A percentile compares a stretch with the other conserved stretches of the same genome.
These are phyloP conservation scores for Tillus elongatus DNA, from an alignment of 2,888 invertebrate genomes.

Conservation along the genomic window DNA sequence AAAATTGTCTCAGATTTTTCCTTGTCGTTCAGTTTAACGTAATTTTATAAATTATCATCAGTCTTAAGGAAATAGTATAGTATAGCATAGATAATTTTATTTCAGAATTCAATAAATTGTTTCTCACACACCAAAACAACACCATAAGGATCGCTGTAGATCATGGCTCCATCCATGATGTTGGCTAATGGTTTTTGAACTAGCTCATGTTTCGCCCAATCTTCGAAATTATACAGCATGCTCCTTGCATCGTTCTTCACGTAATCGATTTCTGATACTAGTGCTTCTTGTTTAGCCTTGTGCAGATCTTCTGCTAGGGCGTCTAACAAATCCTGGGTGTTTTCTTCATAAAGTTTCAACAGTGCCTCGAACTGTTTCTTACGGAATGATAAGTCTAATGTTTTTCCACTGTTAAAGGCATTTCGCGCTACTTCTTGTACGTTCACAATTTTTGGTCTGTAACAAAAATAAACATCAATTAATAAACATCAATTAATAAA, in stretches of 20 bases:
- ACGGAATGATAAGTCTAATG: conserved; percentile 73
- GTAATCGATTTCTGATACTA: conserved; percentile 68
- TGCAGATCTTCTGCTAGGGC: conserved; percentile 72
- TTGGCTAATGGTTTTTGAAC: conserved; percentile 61
- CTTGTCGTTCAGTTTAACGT: too few relatives aligned
- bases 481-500: too few relatives aligned
- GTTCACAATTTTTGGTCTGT: too few relatives aligned
- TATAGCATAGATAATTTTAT: too few relatives aligned
- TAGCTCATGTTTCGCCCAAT: conserved; percentile 70
- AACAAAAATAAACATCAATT: too few relatives aligned
- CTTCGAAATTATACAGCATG: conserved; percentile 59
- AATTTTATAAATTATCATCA: too few relatives aligned
- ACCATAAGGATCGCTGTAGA: conserved; percentile 83
- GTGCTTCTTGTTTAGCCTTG: conserved; percentile 69
- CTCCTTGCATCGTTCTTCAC: conserved; percentile 66
- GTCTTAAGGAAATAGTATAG: too few relatives aligned
- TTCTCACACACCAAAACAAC: too few relatives aligned
- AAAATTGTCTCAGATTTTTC: too few relatives aligned
- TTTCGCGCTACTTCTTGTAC: conserved; percentile 57
- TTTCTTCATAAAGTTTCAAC: conserved; percentile 69
- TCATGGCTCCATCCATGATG: conserved; percentile 59
- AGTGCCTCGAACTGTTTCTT: conserved; percentile 68
- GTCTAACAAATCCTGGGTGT: conserved; percentile 58
- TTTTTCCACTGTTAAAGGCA: conserved; percentile 70
- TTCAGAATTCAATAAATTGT: too few relatives aligned